phyloP scores from a whole-genome alignment of 2,888 invertebrate species.

The Oxystoma pomonae region DNA sequence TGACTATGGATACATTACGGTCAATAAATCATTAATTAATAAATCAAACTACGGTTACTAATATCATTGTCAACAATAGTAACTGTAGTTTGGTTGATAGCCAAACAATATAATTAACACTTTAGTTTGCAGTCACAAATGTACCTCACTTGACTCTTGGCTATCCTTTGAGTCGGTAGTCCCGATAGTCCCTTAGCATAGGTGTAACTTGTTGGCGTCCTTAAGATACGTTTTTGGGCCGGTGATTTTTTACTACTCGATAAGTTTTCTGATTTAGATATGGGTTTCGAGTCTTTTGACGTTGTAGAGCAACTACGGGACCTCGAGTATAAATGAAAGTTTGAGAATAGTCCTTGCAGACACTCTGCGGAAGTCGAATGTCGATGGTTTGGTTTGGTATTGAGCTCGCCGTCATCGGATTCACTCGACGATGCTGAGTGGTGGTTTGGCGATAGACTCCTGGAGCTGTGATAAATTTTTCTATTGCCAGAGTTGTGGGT shows the following conservation, averaged over 20 bases:
- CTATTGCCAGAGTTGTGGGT: background rate
- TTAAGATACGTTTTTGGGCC: slow-evolving; percentile 61
- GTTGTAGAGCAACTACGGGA: background rate
- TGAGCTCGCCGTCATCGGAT: background rate
- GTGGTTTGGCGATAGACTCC: background rate
- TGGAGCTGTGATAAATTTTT: background rate
- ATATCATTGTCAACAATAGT: too few relatives aligned
- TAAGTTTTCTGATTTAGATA: background rate
- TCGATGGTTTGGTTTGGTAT: background rate
- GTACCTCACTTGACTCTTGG: slow-evolving; percentile 49
- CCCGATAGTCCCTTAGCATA: slow-evolving; percentile 79
- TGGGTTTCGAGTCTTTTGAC: background rate
- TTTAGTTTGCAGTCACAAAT: slow-evolving; percentile 24
- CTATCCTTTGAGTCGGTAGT: slow-evolving; percentile 75
- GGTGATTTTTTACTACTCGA: background rate
- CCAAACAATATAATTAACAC: too few relatives aligned
- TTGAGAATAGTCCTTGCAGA: background rate
- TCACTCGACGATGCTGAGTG: background rate
- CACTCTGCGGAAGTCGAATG: background rate
- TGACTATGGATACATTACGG: too few relatives aligned
- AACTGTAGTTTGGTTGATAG: too few relatives aligned
- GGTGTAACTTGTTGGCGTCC: slow-evolving; percentile 74
- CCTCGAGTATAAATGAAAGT: background rate
- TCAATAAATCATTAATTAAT: too few relatives aligned
- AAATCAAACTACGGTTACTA: too few relatives aligned